Percentiles rank a stretch among this genome's conserved stretches.
These are phyloP conservation scores for Sebastes elongatus DNA, from an alignment of 2,797 vertebrate species.

Conservation along the genomic window DNA sequence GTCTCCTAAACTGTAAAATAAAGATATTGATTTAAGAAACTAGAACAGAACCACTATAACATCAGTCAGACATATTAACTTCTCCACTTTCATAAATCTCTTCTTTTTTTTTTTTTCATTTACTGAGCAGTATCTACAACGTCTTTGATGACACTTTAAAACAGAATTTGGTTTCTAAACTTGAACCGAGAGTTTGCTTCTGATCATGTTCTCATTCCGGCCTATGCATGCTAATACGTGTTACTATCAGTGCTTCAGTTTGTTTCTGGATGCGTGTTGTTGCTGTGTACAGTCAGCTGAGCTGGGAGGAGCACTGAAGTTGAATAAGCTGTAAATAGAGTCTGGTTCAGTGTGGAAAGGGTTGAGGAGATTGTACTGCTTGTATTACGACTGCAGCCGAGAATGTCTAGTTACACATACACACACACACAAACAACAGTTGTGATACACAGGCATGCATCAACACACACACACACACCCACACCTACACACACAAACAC, in stretches of 20 bases:
- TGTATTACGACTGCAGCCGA: conserved; percentile 58
- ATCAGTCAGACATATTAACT: not conserved
- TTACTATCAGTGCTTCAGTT: conserved; percentile 57
- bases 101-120: not conserved
- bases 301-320: conserved; percentile 31
- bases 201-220: conserved; percentile 30
- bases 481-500: not conserved
- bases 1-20: conserved; percentile 49
- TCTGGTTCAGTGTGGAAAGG: conserved; percentile 26
- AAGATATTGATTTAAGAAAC: not conserved
- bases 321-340: conserved; percentile 68
- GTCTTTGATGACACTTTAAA: conserved; percentile 13
- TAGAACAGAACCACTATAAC: not conserved
- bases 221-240: conserved; percentile 75
- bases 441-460: conserved; percentile 44
- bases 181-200: conserved; percentile 36
- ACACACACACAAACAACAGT: conserved; percentile 22
- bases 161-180: conserved; percentile 35
- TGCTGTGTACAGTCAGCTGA: conserved; percentile 43
- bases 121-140: not conserved
- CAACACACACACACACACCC: not conserved
- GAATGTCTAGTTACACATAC: conserved; percentile 57
- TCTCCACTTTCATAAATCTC: conserved; percentile 1
- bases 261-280: conserved; percentile 60
- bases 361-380: conserved; percentile 50